Conservation (phyloP, 2,113 vertebrate species). For the Neopipo cinnamomea region DNA sequence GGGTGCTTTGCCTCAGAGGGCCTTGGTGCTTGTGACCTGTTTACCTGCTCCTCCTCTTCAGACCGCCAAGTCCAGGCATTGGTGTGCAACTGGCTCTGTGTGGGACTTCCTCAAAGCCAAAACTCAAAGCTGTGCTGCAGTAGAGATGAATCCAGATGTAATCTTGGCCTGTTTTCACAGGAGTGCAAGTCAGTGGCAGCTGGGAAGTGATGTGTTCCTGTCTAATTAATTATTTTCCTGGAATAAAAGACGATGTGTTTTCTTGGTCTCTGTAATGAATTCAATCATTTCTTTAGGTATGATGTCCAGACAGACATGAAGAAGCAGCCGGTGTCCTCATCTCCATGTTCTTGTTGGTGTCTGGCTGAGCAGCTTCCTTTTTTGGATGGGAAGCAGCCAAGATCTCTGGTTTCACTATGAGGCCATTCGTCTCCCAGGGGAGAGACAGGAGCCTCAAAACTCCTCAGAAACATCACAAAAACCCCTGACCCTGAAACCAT, state of each 20-base stretch:
- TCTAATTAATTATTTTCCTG: neutral
- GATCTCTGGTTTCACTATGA: neutral
- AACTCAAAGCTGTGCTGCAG: neutral
- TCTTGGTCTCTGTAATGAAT: neutral
- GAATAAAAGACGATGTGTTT: neutral
- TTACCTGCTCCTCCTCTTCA: neutral
- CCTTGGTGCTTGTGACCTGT: neutral
- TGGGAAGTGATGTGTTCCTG: neutral
- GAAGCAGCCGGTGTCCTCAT: neutral
- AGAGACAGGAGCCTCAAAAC: neutral
- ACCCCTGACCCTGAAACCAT: neutral
- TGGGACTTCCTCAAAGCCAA: neutral
- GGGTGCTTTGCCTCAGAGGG: neutral
- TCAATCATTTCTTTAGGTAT: neutral
- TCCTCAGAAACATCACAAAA: neutral
- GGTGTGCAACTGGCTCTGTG: rapidly evolving
- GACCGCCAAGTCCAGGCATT: rapidly evolving
- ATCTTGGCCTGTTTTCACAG: neutral
- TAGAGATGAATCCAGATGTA: neutral
- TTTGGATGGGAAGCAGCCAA: neutral
- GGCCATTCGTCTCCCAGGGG: neutral
- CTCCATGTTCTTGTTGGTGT: neutral
- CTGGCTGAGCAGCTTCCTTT: neutral
- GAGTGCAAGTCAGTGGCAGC: neutral
- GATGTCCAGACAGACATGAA: neutral